Conservation (phyloP, 2,113 vertebrate species). For the Saccopteryx leptura region DNA sequence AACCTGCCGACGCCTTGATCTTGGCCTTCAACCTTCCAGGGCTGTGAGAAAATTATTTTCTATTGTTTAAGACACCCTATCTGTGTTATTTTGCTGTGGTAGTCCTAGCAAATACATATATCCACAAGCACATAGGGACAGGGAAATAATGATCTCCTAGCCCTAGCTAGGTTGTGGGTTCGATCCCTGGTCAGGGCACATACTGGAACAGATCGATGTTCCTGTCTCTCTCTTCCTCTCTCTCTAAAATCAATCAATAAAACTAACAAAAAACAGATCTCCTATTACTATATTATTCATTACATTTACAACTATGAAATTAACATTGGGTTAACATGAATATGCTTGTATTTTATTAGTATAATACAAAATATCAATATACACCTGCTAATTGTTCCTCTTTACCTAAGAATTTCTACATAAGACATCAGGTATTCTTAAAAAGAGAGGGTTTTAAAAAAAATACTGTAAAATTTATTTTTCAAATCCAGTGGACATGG, state of each 20-base stretch:
- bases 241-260: no score
- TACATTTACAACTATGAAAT: not conserved
- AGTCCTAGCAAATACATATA: not conserved
- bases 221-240: no score
- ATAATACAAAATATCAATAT: not conserved
- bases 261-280: no score
- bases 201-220: no score
- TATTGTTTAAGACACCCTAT: not conserved
- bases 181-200: no score
- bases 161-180: no score
- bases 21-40: not conserved
- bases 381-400: not conserved
- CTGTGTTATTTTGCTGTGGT: not conserved
- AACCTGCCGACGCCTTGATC: not conserved
- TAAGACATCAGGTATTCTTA: not conserved
- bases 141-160: no score
- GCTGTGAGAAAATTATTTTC: not conserved
- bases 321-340: not conserved
- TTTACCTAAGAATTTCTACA: not conserved
- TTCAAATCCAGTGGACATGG: not conserved
- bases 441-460: not conserved
- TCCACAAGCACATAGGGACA: not conserved
- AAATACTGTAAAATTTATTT: not conserved
- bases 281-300: fast-evolving
- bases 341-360: not conserved